phyloP scores from a whole-genome alignment of 2,113 vertebrate species.

The Fulica atra region DNA sequence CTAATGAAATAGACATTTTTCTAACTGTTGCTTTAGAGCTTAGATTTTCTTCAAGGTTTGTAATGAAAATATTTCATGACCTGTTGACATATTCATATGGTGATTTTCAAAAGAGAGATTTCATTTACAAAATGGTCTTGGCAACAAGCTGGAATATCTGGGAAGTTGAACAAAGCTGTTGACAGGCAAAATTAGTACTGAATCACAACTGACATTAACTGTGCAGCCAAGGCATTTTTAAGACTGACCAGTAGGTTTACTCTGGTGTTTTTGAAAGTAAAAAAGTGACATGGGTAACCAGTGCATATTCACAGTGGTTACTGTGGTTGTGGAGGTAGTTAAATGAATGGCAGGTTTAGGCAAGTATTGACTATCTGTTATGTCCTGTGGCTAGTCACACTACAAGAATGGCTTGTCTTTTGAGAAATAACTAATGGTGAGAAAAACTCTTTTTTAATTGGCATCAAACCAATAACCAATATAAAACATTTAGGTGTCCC shows the following conservation, averaged over 20 bases:
- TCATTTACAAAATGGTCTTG: constrained; percentile 78
- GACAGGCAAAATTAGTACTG: constrained; percentile 76
- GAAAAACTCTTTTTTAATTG: neutral
- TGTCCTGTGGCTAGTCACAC: neutral
- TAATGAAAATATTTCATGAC: constrained; percentile 84
- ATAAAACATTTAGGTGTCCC: neutral
- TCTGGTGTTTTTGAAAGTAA: neutral
- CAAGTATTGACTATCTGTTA: neutral
- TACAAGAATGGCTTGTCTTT: neutral
- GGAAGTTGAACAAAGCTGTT: constrained; percentile 71
- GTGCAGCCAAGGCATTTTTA: constrained; percentile 62
- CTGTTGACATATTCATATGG: constrained; percentile 85
- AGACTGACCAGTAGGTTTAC: constrained; percentile 42
- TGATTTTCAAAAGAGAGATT: constrained; percentile 80
- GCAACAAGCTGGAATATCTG: constrained; percentile 72
- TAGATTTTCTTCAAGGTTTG: constrained; percentile 76
- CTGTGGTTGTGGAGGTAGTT: neutral
- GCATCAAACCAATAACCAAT: neutral
- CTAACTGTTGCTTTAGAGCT: constrained; percentile 74
- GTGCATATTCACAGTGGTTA: neutral
- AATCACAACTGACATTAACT: constrained; percentile 69
- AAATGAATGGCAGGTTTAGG: neutral
- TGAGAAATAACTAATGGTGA: neutral
- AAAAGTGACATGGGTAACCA: neutral
- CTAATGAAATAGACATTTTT: constrained; percentile 78